Evolutionary conservation across 1,140 invertebrate species (phyloP).

Genomic region (Octopus sinensis): DNA sequence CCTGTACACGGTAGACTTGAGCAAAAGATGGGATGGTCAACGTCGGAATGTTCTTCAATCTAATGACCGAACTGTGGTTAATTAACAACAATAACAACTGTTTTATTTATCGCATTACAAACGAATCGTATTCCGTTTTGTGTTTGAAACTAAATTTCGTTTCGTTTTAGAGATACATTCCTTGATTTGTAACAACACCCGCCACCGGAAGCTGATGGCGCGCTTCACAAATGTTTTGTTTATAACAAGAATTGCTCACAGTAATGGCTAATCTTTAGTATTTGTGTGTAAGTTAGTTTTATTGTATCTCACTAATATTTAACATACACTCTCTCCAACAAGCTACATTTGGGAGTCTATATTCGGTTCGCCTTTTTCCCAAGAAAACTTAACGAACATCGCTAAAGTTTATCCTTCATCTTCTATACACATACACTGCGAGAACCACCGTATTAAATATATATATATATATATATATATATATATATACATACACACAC

Average conservation of each 20-base stretch:
- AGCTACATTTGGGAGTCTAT: not conserved
- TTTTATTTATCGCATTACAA: no score
- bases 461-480: not conserved
- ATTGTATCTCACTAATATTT: no score
- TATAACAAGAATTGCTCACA: not conserved
- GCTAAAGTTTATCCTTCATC: not conserved
- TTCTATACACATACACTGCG: not conserved
- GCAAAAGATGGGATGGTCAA: no score
- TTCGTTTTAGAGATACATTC: not conserved
- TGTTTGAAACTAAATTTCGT: not conserved
- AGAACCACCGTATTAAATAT: not conserved
- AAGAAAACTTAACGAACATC: not conserved
- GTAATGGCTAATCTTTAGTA: no score
- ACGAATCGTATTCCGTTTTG: no score
- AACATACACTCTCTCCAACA: no score
- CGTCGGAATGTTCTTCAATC: no score
- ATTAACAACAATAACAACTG: no score
- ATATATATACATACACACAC: not conserved
- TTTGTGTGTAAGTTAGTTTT: no score
- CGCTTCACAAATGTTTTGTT: conserved; percentile 6
- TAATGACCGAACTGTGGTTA: no score
- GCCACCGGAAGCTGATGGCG: not conserved
- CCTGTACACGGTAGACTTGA: no score
- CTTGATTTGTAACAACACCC: not conserved
- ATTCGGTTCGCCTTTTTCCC: not conserved